A percentile compares a stretch with the other conserved stretches of the same genome.
These are phyloP conservation scores for Siniperca knerii DNA, from an alignment of 2,113 vertebrate genomes.

Conservation along the genomic window DNA sequence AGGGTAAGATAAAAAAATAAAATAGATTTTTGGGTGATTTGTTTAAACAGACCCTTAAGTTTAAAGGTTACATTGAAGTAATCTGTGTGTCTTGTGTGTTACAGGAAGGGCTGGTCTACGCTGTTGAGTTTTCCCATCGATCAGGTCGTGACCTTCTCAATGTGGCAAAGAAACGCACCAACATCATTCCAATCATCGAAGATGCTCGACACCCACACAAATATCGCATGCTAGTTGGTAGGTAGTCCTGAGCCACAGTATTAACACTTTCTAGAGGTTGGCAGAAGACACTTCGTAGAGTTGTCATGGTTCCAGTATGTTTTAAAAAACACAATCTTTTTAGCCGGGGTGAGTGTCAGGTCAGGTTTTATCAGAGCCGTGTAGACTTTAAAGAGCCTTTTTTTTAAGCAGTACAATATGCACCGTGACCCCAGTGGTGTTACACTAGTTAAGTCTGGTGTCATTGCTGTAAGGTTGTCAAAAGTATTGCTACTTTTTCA, in stretches of 20 bases:
- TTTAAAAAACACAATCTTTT: not conserved
- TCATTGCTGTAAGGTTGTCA: too few relatives aligned
- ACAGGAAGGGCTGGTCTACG: conserved; percentile 94
- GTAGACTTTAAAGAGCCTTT: not conserved
- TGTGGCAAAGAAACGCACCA: conserved; percentile 95
- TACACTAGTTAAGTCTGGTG: too few relatives aligned
- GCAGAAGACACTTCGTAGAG: not conserved
- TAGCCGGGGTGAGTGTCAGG: not conserved
- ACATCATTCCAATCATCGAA: conserved; percentile 95
- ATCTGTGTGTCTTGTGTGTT: conserved; percentile 6
- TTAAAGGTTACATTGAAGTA: not conserved
- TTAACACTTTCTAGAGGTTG: not conserved
- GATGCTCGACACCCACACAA: conserved; percentile 95
- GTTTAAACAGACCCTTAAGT: not conserved
- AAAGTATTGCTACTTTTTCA: too few relatives aligned
- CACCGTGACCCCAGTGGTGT: too few relatives aligned
- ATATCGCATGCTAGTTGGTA: conserved; percentile 95
- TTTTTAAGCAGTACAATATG: too few relatives aligned
- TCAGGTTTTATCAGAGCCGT: not conserved
- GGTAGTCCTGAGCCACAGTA: conserved; percentile 37
- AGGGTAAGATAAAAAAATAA: not conserved
- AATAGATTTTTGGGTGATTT: not conserved
- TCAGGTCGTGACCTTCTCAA: conserved; percentile 95
- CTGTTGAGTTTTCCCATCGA: conserved; percentile 94
- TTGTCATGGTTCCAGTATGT: not conserved